Base-by-base conservation (phyloP, 2,797 vertebrate species). In the Gadopsis bispinosus region DNA sequence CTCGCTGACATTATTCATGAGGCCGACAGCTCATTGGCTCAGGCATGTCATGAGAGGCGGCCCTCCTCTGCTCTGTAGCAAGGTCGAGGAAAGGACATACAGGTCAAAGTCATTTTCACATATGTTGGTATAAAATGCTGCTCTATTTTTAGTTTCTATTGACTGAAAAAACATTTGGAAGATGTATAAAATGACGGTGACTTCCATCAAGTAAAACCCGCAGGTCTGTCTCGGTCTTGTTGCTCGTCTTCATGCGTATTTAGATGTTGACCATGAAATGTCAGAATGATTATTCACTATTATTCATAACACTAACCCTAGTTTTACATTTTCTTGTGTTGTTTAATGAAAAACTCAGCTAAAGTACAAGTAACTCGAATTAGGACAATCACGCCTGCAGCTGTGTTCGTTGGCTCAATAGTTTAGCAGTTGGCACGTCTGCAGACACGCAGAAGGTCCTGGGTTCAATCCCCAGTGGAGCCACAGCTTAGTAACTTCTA, bases 381-480 rank as follows among this genome's bases (percentile, higher is more conserved):
- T 26, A 1, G 26, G 26, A 26, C 26, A 26, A 26, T 26, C 26
- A 26, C 26, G 26, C 2, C 26, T 33, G 7, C 33, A 33, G 1
- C 5, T 33, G 1, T 4, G 5, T 5, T 7, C 33, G 7, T 7
- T 39, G 45, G 87, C 90, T 93, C 84, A 79, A 90, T 90, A 80
- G 91, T 89, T 89, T 90, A 91, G 89, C 58, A 58, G 91, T 89
- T 55, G 84, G 93, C 91, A 93, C 67, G 50, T 92, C 92, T 94
- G 90, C 90, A 93, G 93, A 93, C 88, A 92, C 61, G 77, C 90
- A 93, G 91, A 91, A 94, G 89, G 88, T 90, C 91, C 85, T 90
- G 88, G 83, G 62, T 91, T 94, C 87, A 83, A 91, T 55, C 89
- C 92, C 89, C 89, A 92, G 88, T 91, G 80, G 86, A 92, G 86